A percentile compares a stretch with the other conserved stretches of the same genome.
Evolutionary conservation across 2,797 vertebrate species (phyloP).

Genomic region (Rhinogobio ventralis): DNA sequence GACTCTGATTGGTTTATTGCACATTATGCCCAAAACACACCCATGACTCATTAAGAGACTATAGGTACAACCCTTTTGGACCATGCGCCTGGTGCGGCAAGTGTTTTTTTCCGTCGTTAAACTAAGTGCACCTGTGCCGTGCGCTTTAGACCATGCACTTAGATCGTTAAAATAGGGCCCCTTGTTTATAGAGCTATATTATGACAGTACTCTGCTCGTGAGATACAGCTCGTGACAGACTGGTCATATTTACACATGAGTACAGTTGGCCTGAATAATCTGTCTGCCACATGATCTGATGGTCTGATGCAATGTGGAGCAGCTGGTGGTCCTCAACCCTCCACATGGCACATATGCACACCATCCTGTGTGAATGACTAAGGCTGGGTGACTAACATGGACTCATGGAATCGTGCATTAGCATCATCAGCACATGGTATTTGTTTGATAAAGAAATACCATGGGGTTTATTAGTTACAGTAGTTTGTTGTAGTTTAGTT

Average conservation of each 20-base stretch:
- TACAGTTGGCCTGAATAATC: conserved; percentile 11
- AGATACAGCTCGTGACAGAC: background rate
- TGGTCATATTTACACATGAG: conserved; percentile 12
- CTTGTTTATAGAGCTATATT: background rate
- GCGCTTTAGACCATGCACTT: too few relatives aligned
- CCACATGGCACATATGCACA: conserved; percentile 10
- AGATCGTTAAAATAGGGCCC: too few relatives aligned
- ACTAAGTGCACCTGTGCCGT: too few relatives aligned
- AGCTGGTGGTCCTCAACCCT: conserved; percentile 36
- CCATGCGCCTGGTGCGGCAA: too few relatives aligned
- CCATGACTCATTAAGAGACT: too few relatives aligned
- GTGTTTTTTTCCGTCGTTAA: too few relatives aligned
- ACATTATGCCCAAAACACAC: too few relatives aligned
- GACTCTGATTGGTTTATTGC: too few relatives aligned
- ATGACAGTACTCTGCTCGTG: background rate
- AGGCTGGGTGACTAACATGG: conserved; percentile 14
- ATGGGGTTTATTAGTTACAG: background rate
- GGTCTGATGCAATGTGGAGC: conserved; percentile 20
- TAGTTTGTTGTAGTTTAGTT: background rate
- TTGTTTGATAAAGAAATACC: background rate
- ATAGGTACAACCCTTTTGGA: too few relatives aligned
- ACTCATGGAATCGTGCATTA: background rate
- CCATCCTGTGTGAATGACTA: conserved; percentile 8
- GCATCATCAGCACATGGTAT: background rate
- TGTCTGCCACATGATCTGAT: conserved; percentile 17